phyloP scores from a whole-genome alignment of 2,797 vertebrate species.

The Aplochiton taeniatus region DNA sequence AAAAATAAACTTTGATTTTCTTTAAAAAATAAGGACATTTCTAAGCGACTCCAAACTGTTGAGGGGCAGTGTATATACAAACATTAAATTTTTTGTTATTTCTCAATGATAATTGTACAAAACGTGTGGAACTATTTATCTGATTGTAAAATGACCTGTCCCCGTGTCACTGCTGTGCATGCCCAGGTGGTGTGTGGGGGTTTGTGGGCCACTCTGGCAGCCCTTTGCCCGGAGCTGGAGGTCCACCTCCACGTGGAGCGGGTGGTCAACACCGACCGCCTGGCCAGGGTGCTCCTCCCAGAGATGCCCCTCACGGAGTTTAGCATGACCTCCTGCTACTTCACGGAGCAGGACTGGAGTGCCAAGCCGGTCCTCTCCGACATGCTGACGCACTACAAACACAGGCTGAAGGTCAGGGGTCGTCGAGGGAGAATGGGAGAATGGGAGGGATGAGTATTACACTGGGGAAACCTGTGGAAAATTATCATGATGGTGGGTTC shows the following conservation, averaged over 20 bases:
- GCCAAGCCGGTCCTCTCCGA: slow-evolving; percentile 62
- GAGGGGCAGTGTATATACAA: no score
- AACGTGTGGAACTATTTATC: no score
- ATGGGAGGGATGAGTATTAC: neutral
- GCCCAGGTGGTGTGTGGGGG: slow-evolving; percentile 64
- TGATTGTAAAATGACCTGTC: no score
- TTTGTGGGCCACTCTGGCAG: slow-evolving; percentile 71
- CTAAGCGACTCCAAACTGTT: no score
- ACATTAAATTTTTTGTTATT: no score
- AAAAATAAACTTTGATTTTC: no score
- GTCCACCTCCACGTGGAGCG: slow-evolving; percentile 71
- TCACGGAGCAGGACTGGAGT: slow-evolving; percentile 60
- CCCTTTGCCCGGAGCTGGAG: slow-evolving; percentile 57
- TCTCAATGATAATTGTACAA: no score
- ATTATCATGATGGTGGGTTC: neutral
- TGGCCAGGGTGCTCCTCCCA: slow-evolving; percentile 70
- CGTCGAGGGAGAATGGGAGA: neutral
- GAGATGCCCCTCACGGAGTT: slow-evolving; percentile 70
- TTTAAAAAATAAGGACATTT: no score
- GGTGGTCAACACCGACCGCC: slow-evolving; percentile 58
- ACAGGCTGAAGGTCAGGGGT: slow-evolving; percentile 68
- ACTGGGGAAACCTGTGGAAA: neutral
- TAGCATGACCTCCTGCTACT: slow-evolving; percentile 67
- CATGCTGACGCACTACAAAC: slow-evolving; percentile 69
- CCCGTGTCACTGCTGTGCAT: neutral